Percentiles rank a stretch among this genome's conserved stretches.
Conservation (phyloP, 2,113 vertebrate species). For the Anas platyrhynchos region DNA sequence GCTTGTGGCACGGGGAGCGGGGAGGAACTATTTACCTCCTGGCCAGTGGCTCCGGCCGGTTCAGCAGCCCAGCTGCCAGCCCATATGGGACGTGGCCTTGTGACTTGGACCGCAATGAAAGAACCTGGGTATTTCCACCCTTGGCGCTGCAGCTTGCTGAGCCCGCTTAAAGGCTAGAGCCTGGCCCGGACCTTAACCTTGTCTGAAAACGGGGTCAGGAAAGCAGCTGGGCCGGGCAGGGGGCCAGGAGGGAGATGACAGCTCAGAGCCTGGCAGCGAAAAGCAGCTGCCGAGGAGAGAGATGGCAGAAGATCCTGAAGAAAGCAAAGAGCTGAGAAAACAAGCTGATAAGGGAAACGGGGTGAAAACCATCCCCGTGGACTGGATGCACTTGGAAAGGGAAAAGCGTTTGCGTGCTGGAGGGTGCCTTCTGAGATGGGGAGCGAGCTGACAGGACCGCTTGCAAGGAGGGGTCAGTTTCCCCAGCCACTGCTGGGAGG, state of each 20-base stretch:
- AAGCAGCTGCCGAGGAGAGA: not conserved
- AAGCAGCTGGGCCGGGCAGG: conserved; percentile 45
- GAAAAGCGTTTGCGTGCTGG: not conserved
- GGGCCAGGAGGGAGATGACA: conserved; percentile 34
- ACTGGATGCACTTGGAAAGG: not conserved
- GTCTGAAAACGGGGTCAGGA: conserved; percentile 43
- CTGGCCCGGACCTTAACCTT: conserved; percentile 22
- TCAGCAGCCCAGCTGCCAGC: conserved; percentile 41
- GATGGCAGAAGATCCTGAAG: conserved; percentile 17
- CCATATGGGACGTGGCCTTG: conserved; percentile 36
- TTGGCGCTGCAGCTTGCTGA: not conserved
- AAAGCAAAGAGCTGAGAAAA: not conserved
- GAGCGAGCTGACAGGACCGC: not conserved
- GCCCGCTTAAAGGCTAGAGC: conserved; percentile 21
- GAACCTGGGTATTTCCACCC: conserved; percentile 41
- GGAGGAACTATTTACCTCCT: conserved; percentile 23
- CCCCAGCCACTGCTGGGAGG: not conserved
- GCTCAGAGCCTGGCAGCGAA: not conserved
- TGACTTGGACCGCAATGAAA: conserved; percentile 53
- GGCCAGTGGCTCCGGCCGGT: fast-evolving
- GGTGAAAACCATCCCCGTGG: not conserved
- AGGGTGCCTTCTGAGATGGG: not conserved
- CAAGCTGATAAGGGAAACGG: not conserved
- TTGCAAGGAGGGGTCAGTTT: not conserved
- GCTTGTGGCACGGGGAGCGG: not conserved